Conservation (phyloP, 2,888 invertebrate genomes). For the Netelia virgata region DNA sequence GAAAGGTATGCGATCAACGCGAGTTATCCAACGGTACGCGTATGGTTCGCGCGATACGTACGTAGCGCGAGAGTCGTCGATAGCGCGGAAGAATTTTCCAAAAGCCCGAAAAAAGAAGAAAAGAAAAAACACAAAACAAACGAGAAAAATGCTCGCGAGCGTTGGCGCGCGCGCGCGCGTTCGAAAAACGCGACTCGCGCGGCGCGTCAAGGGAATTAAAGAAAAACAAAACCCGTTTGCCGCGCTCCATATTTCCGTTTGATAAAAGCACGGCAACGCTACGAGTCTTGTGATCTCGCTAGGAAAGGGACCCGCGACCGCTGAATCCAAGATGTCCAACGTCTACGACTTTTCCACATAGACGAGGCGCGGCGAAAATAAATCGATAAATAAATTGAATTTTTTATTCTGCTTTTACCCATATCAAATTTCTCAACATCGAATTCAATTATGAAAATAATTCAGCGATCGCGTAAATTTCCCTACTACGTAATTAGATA, state of each 20-base stretch:
- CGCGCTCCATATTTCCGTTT: background rate
- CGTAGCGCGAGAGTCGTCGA: background rate
- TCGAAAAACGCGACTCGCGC: background rate
- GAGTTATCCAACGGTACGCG: conserved; percentile 4
- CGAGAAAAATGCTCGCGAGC: too few relatives aligned
- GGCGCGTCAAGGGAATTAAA: conserved; percentile 32
- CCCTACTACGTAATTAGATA: too few relatives aligned
- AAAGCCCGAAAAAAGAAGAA: conserved; percentile 12
- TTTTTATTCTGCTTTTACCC: too few relatives aligned
- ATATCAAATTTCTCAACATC: too few relatives aligned
- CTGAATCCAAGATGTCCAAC: too few relatives aligned
- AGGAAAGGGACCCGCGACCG: too few relatives aligned
- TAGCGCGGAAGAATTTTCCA: background rate
- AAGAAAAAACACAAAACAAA: background rate
- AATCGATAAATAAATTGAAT: too few relatives aligned
- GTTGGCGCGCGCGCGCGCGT: background rate
- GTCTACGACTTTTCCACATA: too few relatives aligned
- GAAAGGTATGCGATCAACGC: background rate
- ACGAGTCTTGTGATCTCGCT: background rate
- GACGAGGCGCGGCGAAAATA: too few relatives aligned
- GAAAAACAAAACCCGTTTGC: conserved; percentile 35
- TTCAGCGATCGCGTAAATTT: too few relatives aligned
- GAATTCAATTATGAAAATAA: too few relatives aligned
- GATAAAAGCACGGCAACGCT: background rate
- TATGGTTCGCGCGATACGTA: background rate